phyloP scores from a whole-genome alignment of 1,140 invertebrate species.

The Temnothorax longispinosus region DNA sequence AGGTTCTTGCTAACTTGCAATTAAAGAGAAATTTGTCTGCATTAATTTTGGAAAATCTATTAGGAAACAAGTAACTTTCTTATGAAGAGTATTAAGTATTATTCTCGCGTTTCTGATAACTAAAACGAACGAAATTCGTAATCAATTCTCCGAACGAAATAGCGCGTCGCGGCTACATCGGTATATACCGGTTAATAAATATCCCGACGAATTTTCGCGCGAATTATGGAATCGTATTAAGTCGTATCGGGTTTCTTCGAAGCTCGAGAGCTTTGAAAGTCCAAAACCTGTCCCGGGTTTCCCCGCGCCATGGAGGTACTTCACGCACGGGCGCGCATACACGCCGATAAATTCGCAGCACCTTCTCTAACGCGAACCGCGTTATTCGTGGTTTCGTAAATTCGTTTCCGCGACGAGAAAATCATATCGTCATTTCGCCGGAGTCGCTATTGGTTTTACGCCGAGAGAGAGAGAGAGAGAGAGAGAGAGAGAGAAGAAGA shows the following conservation, averaged over 20 bases:
- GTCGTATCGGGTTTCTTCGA: constrained; percentile 50
- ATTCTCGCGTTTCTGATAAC: not conserved
- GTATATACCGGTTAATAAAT: constrained; percentile 33
- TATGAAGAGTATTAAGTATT: constrained; percentile 4
- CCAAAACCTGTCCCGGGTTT: constrained; percentile 7
- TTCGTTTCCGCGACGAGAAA: constrained; percentile 63
- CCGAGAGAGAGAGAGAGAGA: not conserved
- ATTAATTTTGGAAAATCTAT: constrained; percentile 8
- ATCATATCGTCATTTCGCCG: constrained; percentile 63
- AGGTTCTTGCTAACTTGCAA: not conserved
- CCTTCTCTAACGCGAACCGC: constrained; percentile 9
- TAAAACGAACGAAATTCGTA: not conserved
- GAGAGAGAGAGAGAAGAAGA: not conserved
- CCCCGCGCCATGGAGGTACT: constrained; percentile 11
- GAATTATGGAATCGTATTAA: constrained; percentile 55
- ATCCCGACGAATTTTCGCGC: constrained; percentile 21
- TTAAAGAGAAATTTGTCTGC: not conserved
- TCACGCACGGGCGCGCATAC: constrained; percentile 51
- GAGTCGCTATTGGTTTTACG: constrained; percentile 54
- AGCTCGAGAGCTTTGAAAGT: constrained; percentile 43
- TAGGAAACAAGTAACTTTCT: not conserved
- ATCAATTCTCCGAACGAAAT: not conserved
- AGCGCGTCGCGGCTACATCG: not conserved
- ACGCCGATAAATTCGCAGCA: constrained; percentile 53
- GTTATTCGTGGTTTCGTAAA: constrained; percentile 55